Base-by-base conservation (phyloP, 2,888 invertebrate species). In the Epistrophella euchroma region DNA sequence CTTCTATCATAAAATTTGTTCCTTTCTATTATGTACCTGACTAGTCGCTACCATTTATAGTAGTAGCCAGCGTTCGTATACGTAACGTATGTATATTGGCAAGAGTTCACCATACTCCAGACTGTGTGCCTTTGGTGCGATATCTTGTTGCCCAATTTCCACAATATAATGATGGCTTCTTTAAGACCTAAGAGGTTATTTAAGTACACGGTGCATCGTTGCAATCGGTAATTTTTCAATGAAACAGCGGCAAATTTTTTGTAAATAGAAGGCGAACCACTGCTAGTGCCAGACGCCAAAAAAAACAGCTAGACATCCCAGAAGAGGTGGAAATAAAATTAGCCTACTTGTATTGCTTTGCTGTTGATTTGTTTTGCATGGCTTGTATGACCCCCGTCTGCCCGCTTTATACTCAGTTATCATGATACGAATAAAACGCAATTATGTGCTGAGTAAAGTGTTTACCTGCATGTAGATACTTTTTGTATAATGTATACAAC, bases 271-370 rank as follows among this genome's bases (percentile, higher is more conserved):
- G 32, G 40, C 25, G 66, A 66, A 47, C 47, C 45, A 47, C n/a
- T 62, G 40, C 40, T 22, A 43, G 45, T 66, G 32, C 47, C 66
- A 66, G 32, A 66, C 47, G 25, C 62, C 62, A 62, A 43, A 40
- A 43, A 62, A 4, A 22, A 0, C 15, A 15, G 17, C 32, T 35
- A 66, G 32, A 66, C 66, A 22, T 22, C 15, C 15, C 19, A n/a
- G 10, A 47, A 47, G 32, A 47, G 19, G 13, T 66, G 28, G 17
- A 64, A 45, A 47, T 32, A 19, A 47, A 66, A 47, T 66, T 66
- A 66, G 66, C 66, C 47, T 19, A 66, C 66, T 66, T 66, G 9
- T n/a, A n/a, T n/a, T n/a, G n/a, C n/a, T n/a, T 28, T 43, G 15
- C 17, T 25, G 62, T 43, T 62, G n/a, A 62, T 43, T 62, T 62